A percentile compares a stretch with the other conserved stretches of the same genome.
phyloP scores from a whole-genome alignment of 1,140 invertebrate genomes.

The Melanaphis sacchari region DNA sequence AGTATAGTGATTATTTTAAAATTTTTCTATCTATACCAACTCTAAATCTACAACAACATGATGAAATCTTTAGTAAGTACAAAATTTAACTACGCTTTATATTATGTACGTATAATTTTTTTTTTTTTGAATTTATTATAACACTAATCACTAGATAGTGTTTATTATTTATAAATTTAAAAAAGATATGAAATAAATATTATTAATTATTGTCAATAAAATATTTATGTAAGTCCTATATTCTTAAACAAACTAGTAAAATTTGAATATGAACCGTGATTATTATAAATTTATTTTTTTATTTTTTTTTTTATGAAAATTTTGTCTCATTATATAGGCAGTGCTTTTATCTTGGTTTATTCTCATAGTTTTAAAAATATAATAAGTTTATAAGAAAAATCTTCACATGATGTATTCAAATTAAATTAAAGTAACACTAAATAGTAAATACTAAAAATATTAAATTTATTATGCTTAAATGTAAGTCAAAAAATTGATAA shows the following conservation, averaged over 20 bases:
- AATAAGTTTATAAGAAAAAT: background rate
- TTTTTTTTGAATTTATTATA: background rate
- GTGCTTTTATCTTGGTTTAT: background rate
- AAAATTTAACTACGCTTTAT: background rate
- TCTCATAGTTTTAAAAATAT: background rate
- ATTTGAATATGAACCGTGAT: background rate
- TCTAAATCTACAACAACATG: background rate
- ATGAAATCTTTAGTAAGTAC: slow-evolving; percentile 37
- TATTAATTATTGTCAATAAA: background rate
- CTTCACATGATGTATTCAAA: background rate
- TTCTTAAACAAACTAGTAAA: background rate
- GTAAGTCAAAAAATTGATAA: too few species aligned
- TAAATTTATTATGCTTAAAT: too few species aligned
- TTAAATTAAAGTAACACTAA: background rate
- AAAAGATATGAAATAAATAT: background rate
- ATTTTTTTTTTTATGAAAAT: background rate
- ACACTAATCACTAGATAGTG: too few species aligned
- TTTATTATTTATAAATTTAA: background rate
- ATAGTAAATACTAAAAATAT: background rate
- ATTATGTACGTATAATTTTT: background rate
- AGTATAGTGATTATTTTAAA: background rate
- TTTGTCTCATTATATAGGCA: background rate
- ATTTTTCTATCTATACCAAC: too few species aligned
- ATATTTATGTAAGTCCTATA: background rate
- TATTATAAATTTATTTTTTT: too few species aligned